Evolutionary conservation across 1,140 invertebrate genomes (phyloP), one percentile per base, ranked within the genome.

Genomic region (Drosophila pseudoananassae): DNA sequence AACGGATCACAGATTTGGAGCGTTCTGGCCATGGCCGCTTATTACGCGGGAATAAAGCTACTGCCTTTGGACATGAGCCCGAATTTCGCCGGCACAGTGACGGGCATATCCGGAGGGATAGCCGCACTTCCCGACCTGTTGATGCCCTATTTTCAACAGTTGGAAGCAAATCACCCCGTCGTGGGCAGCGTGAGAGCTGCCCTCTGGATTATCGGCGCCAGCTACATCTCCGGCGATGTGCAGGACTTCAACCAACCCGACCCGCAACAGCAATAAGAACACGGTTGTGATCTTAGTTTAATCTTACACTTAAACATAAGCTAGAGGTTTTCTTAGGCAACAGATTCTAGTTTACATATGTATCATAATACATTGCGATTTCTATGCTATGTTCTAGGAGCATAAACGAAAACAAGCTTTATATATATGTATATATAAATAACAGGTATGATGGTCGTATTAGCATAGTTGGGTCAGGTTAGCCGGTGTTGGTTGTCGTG

Each of bases 1-100:
- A 20, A 38, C 3, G 38, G 29, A 2, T 33, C 56, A 0, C 31
- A 59, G 0, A 29, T 51, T 4, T 87, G 78, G 83, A 71, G 36
- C 3, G 54, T 78, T 6, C 4, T 88, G 10, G 78, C 74, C 4
- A 58, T 72, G 93, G 96, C 95, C 4, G 94, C 94, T 61, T 96
- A 93, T 78, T 94, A 94, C 72, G 93, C 94, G 0, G 94, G 94
- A 15, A 94, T 95, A 87, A 94, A 94, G 76, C 94, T 96, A 8
- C 96, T 97, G 81, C 95, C 96, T 1, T 92, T 97, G 51, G 96
- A 97, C 90, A 93, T 97, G 59, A 96, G 95, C 76, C 95, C 95
- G 27, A 95, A 96, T 76, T 97, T 94, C 88, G 95, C 96, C 5
- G 96, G 95, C 58, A 95, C 95, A 0, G 91, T 97, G 46, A 96